These are phyloP conservation scores for Scyliorhinus canicula DNA, from an alignment of 2,797 vertebrate genomes.

Conservation along the genomic window DNA sequence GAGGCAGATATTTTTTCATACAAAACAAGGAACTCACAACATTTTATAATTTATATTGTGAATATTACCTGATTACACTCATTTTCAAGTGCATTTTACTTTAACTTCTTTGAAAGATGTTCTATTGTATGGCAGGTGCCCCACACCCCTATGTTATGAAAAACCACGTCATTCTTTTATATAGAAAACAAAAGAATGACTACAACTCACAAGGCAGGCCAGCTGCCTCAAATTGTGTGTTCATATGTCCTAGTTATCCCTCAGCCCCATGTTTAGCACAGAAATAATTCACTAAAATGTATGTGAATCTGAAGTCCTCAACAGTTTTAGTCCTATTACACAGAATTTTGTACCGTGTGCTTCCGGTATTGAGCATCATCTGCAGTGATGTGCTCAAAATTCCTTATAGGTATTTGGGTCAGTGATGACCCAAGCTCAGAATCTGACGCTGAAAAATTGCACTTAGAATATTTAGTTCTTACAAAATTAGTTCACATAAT, in stretches of 20 bases:
- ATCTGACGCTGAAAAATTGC: background rate
- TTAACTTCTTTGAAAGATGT: conserved; percentile 9
- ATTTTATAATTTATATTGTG: conserved; percentile 25
- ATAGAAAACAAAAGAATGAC: conserved; percentile 4
- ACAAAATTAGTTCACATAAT: background rate
- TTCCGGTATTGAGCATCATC: background rate
- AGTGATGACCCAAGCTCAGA: background rate
- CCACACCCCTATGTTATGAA: background rate
- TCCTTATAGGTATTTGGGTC: background rate
- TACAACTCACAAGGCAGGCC: background rate
- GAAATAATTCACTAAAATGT: background rate
- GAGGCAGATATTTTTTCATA: background rate
- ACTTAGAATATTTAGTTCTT: background rate
- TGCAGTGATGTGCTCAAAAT: background rate
- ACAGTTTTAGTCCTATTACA: background rate
- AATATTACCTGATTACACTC: conserved; percentile 35
- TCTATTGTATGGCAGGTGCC: background rate
- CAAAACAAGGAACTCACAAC: background rate
- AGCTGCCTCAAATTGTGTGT: background rate
- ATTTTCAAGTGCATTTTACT: conserved; percentile 25
- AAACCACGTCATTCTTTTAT: background rate
- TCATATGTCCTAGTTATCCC: background rate
- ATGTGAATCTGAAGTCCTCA: background rate
- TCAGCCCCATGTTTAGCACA: background rate
- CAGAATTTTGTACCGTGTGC: background rate